Percentiles rank a stretch among this genome's conserved stretches.
Evolutionary conservation across 2,888 invertebrate species (phyloP).

Genomic region (Meiosimyza decipiens): DNA sequence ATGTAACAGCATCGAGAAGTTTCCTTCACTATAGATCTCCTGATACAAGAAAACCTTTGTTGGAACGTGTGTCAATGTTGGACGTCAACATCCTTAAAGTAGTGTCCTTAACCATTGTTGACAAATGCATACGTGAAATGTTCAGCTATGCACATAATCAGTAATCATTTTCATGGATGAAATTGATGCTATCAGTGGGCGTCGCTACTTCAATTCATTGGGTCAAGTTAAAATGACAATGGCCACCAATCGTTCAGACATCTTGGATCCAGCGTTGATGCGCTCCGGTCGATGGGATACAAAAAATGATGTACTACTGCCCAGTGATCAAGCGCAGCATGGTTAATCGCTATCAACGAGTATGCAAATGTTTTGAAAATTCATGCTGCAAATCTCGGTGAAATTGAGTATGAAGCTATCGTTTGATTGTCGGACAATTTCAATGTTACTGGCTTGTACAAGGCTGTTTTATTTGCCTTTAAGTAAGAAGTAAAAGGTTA

Average conservation of each 20-base stretch:
- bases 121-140: conserved; percentile 99
- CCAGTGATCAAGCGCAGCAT: conserved; percentile 94
- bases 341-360: conserved; percentile 64
- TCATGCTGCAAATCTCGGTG: conserved; percentile 97
- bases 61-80: conserved; percentile 96
- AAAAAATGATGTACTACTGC: conserved; percentile 99
- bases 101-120: conserved; percentile 99
- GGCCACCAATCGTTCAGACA: no score
- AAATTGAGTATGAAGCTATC: conserved; percentile 98
- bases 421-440: conserved; percentile 98
- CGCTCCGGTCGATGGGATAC: conserved; percentile 96
- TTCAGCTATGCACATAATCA: conserved; percentile 99
- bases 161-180: conserved; percentile 98
- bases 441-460: conserved; percentile 98
- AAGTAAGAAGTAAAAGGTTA: conserved; percentile 67
- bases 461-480: conserved; percentile 99
- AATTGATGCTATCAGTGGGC: no score
- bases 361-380: conserved; percentile 94
- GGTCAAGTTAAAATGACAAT: no score
- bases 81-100: conserved; percentile 99
- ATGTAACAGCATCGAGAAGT: conserved; percentile 99
- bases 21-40: conserved; percentile 98
- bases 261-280: conserved; percentile 94
- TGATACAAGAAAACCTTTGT: conserved; percentile 97
- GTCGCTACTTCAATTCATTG: conserved; percentile 96